These are phyloP conservation scores for Lithophane leautieri DNA, from an alignment of 2,888 invertebrate genomes.

Conservation along the genomic window DNA sequence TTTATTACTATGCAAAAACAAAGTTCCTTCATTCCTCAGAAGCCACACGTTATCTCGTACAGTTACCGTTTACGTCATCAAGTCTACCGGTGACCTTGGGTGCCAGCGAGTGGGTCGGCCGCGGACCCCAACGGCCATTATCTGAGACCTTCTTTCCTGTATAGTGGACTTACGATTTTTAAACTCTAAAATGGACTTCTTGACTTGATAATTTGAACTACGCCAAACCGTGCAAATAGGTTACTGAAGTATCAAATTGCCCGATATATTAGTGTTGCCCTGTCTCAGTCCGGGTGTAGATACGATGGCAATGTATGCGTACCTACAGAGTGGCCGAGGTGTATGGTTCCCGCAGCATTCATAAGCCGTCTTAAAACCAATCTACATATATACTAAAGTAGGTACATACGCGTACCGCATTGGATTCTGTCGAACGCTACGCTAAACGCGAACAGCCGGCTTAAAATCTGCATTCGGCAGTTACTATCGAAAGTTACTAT, in stretches of 20 bases:
- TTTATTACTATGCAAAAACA: neutral
- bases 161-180: constrained; percentile 3
- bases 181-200: neutral
- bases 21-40: constrained; percentile 3
- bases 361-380: neutral
- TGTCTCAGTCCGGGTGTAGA: neutral
- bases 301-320: neutral
- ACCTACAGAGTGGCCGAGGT: neutral
- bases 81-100: constrained; percentile 22
- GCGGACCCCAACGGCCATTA: constrained; percentile 22
- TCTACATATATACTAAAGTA: too few species aligned
- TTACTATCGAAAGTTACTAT: constrained; percentile 1
- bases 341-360: neutral
- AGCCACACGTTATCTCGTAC: neutral
- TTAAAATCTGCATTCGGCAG: constrained; percentile 1
- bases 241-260: neutral
- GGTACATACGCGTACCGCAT: neutral
- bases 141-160: constrained; percentile 19
- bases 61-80: constrained; percentile 39
- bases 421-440: neutral
- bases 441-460: neutral
- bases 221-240: neutral
- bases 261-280: neutral
- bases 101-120: constrained; percentile 5
- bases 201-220: neutral